Percentiles rank a stretch among this genome's conserved stretches.
These are phyloP conservation scores for Nibea coibor DNA, from an alignment of 2,113 vertebrate genomes.

Conservation along the genomic window DNA sequence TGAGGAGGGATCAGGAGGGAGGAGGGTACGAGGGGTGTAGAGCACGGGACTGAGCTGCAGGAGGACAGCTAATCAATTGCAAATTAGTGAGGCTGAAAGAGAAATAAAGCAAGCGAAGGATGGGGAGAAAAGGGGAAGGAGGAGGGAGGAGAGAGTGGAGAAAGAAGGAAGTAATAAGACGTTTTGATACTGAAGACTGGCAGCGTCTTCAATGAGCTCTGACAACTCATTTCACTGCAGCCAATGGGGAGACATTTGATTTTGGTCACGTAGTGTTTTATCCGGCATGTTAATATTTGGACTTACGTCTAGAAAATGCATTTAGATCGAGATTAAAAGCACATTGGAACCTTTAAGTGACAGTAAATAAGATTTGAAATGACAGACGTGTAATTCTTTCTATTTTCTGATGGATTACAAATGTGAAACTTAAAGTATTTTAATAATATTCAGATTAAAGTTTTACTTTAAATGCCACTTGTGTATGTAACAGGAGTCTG, in stretches of 20 bases:
- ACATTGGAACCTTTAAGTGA: neutral
- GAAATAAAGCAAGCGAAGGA: slow-evolving; percentile 70
- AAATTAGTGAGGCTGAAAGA: slow-evolving; percentile 78
- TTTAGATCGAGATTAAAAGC: slow-evolving; percentile 6
- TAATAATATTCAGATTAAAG: neutral
- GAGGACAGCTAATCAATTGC: slow-evolving; percentile 96
- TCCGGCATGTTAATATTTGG: slow-evolving; percentile 10
- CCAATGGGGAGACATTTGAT: slow-evolving; percentile 29
- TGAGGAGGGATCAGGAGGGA: slow-evolving; percentile 44
- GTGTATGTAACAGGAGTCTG: neutral
- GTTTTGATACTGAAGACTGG: slow-evolving; percentile 64
- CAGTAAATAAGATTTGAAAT: neutral
- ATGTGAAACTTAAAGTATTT: neutral
- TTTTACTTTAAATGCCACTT: neutral
- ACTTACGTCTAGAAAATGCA: slow-evolving; percentile 10
- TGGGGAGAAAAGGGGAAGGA: slow-evolving; percentile 23
- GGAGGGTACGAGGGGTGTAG: slow-evolving; percentile 27
- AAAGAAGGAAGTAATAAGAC: slow-evolving; percentile 72
- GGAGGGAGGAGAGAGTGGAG: slow-evolving; percentile 59
- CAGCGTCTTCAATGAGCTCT: slow-evolving; percentile 59
- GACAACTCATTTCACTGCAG: slow-evolving; percentile 70
- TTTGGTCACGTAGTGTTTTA: slow-evolving; percentile 41
- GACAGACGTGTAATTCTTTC: neutral
- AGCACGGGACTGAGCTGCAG: slow-evolving; percentile 64
- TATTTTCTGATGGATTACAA: neutral